phyloP scores from a whole-genome alignment of 2,888 invertebrate genomes.

The Thymelicus acteon region DNA sequence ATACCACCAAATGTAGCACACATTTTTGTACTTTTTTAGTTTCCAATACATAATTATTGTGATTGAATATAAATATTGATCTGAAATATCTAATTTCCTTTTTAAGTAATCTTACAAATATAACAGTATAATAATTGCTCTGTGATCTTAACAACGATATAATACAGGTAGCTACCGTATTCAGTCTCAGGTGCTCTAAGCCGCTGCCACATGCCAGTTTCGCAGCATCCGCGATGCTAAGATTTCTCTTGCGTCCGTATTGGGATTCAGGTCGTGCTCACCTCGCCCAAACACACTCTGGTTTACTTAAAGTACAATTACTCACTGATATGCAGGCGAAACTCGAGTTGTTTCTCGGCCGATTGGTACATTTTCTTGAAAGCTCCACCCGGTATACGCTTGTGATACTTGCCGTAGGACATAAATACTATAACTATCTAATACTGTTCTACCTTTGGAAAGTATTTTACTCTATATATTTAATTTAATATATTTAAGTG shows the following conservation, averaged over 20 bases:
- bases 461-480: too few relatives aligned
- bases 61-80: too few relatives aligned
- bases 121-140: not conserved
- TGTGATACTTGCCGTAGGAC: not conserved
- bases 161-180: conserved; percentile 58
- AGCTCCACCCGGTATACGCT: not conserved
- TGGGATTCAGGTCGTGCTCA: conserved; percentile 76
- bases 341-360: conserved; percentile 8
- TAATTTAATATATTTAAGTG: too few relatives aligned
- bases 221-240: conserved; percentile 52
- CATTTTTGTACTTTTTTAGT: too few relatives aligned
- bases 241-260: conserved; percentile 81
- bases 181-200: conserved; percentile 17
- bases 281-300: conserved; percentile 69
- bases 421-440: too few relatives aligned
- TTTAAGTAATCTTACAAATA: too few relatives aligned
- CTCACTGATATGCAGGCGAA: conserved; percentile 31
- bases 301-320: conserved; percentile 47
- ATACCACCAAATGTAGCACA: too few relatives aligned
- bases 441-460: not conserved
- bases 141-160: not conserved
- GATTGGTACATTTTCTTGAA: conserved; percentile 17
- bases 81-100: too few relatives aligned
- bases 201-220: conserved; percentile 33
- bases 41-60: too few relatives aligned